Conservation (phyloP, 2,113 vertebrate genomes). For the Ammodytes marinus region DNA sequence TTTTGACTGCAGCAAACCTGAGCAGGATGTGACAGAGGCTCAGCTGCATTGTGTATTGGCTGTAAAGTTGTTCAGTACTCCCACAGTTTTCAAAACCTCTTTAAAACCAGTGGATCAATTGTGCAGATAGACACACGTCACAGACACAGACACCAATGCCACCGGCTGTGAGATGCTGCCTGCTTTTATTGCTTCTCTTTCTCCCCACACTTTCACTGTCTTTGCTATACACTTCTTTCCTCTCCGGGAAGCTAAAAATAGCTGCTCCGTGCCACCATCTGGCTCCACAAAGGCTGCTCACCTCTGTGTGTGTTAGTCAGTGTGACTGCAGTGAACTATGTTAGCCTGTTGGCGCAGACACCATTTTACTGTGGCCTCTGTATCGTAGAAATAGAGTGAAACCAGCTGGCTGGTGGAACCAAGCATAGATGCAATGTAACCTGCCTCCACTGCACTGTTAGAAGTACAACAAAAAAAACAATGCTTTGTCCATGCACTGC, state of each 20-base stretch:
- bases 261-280: slow-evolving; percentile 72
- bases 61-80: slow-evolving; percentile 13
- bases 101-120: slow-evolving; percentile 41
- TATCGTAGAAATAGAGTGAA: slow-evolving; percentile 55
- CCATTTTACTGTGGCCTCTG: slow-evolving; percentile 59
- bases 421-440: slow-evolving; percentile 36
- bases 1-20: background rate
- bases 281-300: slow-evolving; percentile 71
- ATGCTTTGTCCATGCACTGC: slow-evolving; percentile 1
- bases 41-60: background rate
- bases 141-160: slow-evolving; percentile 37
- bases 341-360: slow-evolving; percentile 61
- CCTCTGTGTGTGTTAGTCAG: slow-evolving; percentile 70
- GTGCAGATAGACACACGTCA: slow-evolving; percentile 30
- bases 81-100: slow-evolving; percentile 33
- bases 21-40: slow-evolving; percentile 7
- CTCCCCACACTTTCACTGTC: slow-evolving; percentile 29
- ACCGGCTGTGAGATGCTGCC: slow-evolving; percentile 30
- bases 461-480: background rate
- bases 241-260: slow-evolving; percentile 63
- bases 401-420: slow-evolving; percentile 53
- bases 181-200: slow-evolving; percentile 43
- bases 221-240: slow-evolving; percentile 37
- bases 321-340: slow-evolving; percentile 69
- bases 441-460: slow-evolving; percentile 13